These are phyloP conservation scores for Parauchenoglanis ngamensis DNA, from an alignment of 2,797 vertebrate species.

Conservation along the genomic window DNA sequence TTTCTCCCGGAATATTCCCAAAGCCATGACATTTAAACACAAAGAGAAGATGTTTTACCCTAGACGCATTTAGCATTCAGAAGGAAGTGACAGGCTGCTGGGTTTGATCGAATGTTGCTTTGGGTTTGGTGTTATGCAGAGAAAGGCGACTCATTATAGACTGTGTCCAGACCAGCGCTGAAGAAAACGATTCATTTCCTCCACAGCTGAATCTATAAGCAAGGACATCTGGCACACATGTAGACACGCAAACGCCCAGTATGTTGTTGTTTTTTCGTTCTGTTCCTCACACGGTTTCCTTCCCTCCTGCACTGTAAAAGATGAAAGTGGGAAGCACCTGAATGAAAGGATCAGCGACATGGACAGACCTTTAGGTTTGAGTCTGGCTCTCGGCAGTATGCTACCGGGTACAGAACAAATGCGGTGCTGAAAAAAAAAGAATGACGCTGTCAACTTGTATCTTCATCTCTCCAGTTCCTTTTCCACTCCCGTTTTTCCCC, in stretches of 20 bases:
- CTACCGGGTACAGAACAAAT: constrained; percentile 4
- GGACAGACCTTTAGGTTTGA: constrained; percentile 19
- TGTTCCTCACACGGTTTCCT: constrained; percentile 22
- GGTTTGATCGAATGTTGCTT: neutral
- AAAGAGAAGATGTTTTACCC: neutral
- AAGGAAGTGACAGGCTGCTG: neutral
- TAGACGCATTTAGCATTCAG: neutral
- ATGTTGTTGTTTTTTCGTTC: neutral
- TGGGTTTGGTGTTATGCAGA: neutral
- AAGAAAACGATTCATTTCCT: constrained; percentile 40
- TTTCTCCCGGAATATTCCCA: neutral
- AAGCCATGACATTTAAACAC: constrained; percentile 15
- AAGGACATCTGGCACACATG: constrained; percentile 31
- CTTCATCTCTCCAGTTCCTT: constrained; percentile 4
- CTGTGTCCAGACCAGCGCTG: constrained; percentile 13
- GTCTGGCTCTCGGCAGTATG: constrained; percentile 22
- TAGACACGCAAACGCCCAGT: constrained; percentile 27
- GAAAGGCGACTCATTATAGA: constrained; percentile 36
- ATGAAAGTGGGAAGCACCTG: constrained; percentile 42
- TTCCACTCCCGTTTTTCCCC: neutral
- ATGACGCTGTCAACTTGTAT: constrained; percentile 22
- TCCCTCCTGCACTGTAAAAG: constrained; percentile 16
- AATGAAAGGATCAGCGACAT: constrained; percentile 47
- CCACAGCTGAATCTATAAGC: constrained; percentile 39
- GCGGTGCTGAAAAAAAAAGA: neutral